A percentile compares a stretch with the other conserved stretches of the same genome.
Conservation (phyloP, 2,888 invertebrate species). For the Cheilosia vulpina region DNA sequence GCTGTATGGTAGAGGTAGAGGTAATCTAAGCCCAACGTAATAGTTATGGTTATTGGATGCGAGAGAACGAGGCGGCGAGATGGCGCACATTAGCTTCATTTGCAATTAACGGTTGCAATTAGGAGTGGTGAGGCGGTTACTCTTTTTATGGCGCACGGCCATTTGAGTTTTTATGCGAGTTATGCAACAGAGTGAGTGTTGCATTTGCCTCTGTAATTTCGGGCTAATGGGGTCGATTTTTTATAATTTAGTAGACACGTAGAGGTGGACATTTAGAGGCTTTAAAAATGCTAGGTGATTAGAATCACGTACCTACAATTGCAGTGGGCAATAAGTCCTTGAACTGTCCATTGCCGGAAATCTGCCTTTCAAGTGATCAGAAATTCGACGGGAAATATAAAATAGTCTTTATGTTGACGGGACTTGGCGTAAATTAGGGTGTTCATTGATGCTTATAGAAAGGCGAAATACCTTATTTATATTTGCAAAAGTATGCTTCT, state of each 20-base stretch:
- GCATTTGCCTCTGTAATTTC: background rate
- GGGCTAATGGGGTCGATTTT: background rate
- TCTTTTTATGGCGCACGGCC: constrained; percentile 15
- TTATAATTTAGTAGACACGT: background rate
- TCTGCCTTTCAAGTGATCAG: no score
- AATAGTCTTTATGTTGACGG: no score
- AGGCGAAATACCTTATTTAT: no score
- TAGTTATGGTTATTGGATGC: constrained; percentile 65
- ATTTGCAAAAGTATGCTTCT: no score
- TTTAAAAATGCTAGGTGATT: no score
- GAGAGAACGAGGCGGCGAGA: background rate
- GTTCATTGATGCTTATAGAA: no score
- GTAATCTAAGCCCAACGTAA: constrained; percentile 48
- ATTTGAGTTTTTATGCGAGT: background rate
- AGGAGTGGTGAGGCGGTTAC: constrained; percentile 52
- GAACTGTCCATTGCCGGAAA: no score
- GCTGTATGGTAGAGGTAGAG: background rate
- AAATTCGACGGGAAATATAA: no score
- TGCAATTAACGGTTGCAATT: constrained; percentile 66
- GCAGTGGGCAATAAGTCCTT: no score
- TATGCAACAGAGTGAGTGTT: background rate
- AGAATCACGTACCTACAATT: no score
- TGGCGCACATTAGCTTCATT: constrained; percentile 54
- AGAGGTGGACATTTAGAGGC: no score
- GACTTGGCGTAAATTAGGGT: no score